These are phyloP conservation scores for Eubasilissa splendida DNA, from an alignment of 2,888 invertebrate genomes.

Conservation along the genomic window DNA sequence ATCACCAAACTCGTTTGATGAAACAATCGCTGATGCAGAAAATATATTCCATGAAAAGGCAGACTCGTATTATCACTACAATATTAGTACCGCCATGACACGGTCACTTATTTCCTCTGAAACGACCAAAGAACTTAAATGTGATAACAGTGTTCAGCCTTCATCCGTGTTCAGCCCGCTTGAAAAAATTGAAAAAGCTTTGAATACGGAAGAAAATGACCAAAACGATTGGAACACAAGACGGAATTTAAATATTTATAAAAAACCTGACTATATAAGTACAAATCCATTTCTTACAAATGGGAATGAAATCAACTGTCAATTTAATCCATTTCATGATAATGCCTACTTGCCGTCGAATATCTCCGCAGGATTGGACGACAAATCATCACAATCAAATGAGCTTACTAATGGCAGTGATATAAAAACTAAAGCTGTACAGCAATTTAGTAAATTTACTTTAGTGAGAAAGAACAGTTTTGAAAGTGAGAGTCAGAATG, in stretches of 20 bases:
- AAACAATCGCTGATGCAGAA: constrained; percentile 40
- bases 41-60: constrained; percentile 45
- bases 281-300: constrained; percentile 57
- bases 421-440: constrained; percentile 41
- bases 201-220: constrained; percentile 47
- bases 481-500: constrained; percentile 50
- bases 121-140: constrained; percentile 46
- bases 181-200: constrained; percentile 49
- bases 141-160: constrained; percentile 33
- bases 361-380: constrained; percentile 36
- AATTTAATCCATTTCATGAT: constrained; percentile 57
- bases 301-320: constrained; percentile 54
- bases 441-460: constrained; percentile 35
- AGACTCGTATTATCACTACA: constrained; percentile 57
- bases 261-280: constrained; percentile 57
- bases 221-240: constrained; percentile 57
- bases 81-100: constrained; percentile 54
- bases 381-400: constrained; percentile 38
- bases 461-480: constrained; percentile 50
- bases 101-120: constrained; percentile 51
- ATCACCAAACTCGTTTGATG: constrained; percentile 48
- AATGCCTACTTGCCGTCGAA: constrained; percentile 34
- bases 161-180: constrained; percentile 41
- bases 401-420: constrained; percentile 51
- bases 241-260: constrained; percentile 55